Percentiles rank a stretch among this genome's conserved stretches.
Evolutionary conservation across 2,888 invertebrate genomes (phyloP).

Genomic region (Geophilus truncorum): DNA sequence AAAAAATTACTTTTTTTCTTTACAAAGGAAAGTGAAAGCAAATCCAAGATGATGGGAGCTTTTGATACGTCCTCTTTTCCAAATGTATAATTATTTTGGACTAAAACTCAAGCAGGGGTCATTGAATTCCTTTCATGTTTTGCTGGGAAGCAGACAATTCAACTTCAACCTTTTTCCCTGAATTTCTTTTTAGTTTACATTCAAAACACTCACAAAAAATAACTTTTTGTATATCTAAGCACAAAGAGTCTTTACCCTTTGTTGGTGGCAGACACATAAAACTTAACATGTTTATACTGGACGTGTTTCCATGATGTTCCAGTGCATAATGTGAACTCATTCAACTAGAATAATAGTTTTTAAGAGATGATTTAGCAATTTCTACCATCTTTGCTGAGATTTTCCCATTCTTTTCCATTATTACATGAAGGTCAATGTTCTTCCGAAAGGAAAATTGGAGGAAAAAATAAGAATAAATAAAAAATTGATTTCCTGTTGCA

Average conservation of each 20-base stretch:
- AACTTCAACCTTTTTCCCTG: background rate
- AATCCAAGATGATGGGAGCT: background rate
- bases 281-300: background rate
- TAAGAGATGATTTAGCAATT: background rate
- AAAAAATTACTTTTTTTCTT: background rate
- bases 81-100: background rate
- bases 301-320: background rate
- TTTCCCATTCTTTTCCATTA: background rate
- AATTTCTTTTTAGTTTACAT: no score
- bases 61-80: background rate
- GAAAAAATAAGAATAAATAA: background rate
- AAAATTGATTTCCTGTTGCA: no score
- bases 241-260: background rate
- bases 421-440: background rate
- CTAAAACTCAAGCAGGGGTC: background rate
- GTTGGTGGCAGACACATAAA: background rate
- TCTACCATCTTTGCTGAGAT: background rate
- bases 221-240: no score
- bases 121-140: background rate
- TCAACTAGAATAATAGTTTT: background rate
- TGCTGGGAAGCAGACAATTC: background rate
- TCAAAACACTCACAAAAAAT: no score
- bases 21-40: background rate
- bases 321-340: background rate
- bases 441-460: background rate